phyloP scores from a whole-genome alignment of 2,888 invertebrate genomes.

The Agonopterix subpropinquella region DNA sequence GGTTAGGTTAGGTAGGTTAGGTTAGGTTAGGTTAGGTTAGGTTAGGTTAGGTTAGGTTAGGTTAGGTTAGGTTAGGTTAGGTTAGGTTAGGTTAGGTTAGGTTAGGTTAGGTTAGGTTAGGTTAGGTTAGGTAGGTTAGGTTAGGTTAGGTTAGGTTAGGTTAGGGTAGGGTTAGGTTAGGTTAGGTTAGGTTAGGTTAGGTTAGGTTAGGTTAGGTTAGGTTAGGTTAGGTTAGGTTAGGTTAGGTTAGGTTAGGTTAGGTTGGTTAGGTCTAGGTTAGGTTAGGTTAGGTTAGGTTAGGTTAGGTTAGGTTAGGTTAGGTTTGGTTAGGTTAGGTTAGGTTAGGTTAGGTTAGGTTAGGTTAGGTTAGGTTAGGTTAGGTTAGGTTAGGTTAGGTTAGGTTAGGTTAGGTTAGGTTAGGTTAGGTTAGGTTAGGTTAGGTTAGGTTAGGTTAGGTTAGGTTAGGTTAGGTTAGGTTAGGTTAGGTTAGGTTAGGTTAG shows the following conservation, averaged over 20 bases:
- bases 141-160: constrained; percentile 14
- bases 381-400: constrained; percentile 13
- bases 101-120: constrained; percentile 11
- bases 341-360: constrained; percentile 15
- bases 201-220: constrained; percentile 11
- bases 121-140: constrained; percentile 15
- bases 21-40: constrained; percentile 7
- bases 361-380: constrained; percentile 15
- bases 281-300: constrained; percentile 15
- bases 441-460: constrained; percentile 12
- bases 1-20: constrained; percentile 7
- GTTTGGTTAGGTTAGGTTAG: constrained; percentile 15
- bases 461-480: constrained; percentile 11
- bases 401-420: constrained; percentile 15
- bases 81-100: constrained; percentile 12
- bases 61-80: constrained; percentile 9
- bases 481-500: constrained; percentile 11
- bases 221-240: constrained; percentile 13
- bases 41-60: constrained; percentile 7
- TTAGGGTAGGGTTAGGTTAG: constrained; percentile 13
- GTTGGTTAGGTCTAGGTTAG: constrained; percentile 8
- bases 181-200: constrained; percentile 13
- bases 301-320: constrained; percentile 14
- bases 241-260: constrained; percentile 15
- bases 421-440: constrained; percentile 14